These are phyloP conservation scores for Sycobia sp. DNA, from an alignment of 1,140 invertebrate genomes.

Conservation along the genomic window DNA sequence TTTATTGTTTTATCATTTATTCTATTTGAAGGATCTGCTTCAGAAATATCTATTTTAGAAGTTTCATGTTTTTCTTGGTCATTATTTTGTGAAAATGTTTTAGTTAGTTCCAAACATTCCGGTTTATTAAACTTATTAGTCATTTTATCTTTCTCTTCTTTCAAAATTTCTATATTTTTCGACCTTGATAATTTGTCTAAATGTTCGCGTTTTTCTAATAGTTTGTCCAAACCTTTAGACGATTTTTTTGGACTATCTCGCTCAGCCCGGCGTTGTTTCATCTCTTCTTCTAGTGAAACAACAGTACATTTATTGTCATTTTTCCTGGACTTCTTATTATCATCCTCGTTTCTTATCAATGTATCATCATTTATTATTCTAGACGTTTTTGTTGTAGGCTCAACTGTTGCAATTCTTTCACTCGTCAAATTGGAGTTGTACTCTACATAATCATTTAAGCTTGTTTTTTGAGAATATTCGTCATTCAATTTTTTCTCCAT, in stretches of 20 bases:
- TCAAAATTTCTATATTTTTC: constrained; percentile 34
- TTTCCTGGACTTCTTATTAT: constrained; percentile 44
- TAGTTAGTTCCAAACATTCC: background rate
- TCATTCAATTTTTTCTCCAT: constrained; percentile 69
- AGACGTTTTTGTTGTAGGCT: constrained; percentile 15
- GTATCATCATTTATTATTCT: background rate
- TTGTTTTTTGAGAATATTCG: constrained; percentile 37
- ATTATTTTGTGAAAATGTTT: background rate
- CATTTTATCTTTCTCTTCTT: background rate
- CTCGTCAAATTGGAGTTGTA: background rate
- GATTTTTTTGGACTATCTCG: constrained; percentile 60
- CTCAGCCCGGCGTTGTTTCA: constrained; percentile 62
- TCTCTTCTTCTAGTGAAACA: constrained; percentile 63
- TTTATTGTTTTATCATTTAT: background rate
- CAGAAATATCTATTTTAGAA: constrained; percentile 35
- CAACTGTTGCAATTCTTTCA: constrained; percentile 23
- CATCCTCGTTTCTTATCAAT: constrained; percentile 29
- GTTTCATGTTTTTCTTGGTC: constrained; percentile 37
- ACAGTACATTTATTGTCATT: constrained; percentile 45
- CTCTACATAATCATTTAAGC: constrained; percentile 26
- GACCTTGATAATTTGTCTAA: constrained; percentile 56
- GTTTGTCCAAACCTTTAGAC: constrained; percentile 59
- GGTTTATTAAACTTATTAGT: constrained; percentile 16
- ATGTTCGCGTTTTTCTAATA: constrained; percentile 60
- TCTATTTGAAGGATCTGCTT: background rate